Base-by-base conservation (phyloP, 2,797 vertebrate species). In the Paratrypauchen microcephalus region DNA sequence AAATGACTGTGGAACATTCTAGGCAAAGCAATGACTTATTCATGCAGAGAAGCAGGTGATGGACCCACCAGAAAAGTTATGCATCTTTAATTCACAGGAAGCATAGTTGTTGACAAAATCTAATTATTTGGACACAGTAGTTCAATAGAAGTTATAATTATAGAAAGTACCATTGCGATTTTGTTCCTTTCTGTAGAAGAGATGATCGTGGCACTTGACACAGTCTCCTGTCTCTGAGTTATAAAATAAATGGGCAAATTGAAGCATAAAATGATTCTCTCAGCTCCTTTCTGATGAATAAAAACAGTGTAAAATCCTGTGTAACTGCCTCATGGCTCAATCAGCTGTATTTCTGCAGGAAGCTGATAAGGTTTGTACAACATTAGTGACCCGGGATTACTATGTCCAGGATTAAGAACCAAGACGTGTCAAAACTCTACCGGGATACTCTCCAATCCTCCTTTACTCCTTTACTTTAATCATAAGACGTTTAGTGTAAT, bases 241-340 rank as follows among this genome's bases (percentile, higher is more conserved):
- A 54, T 78, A 54, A 78, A 72, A 65, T 73, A 66, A 83, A 73
- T 72, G 50, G 59, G 50, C 45, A 75, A 18, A 67, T 24, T 70
- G 59, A 71, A 70, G 68, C 59, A 18, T 68, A 65, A 57, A 57
- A 63, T 66, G 45, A 26, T 63, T 57, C 57, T 73, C 69, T 55
- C 13, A 28, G 39, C 9, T 56, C 32, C 72, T 72, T 69, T 69
- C 69, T 56, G 60, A 61, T 18, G 24, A 70, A 66, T 75, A 64
- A 66, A 70, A 74, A 45, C 64, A 6, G 54, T 56, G 54, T 2
- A 56, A 56, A 56, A 56, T 56, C 11, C 12, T 26, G 54, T 13
- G 21, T 13, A 56, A 56, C 21, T 5, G 54, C 6, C 19, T n/a
- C 50, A 52, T 52, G 55, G 13, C 55, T 26, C 55, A 57, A 57